A percentile compares a stretch with the other conserved stretches of the same genome.
phyloP scores from a whole-genome alignment of 2,888 invertebrate genomes.

The Dioctria linearis region DNA sequence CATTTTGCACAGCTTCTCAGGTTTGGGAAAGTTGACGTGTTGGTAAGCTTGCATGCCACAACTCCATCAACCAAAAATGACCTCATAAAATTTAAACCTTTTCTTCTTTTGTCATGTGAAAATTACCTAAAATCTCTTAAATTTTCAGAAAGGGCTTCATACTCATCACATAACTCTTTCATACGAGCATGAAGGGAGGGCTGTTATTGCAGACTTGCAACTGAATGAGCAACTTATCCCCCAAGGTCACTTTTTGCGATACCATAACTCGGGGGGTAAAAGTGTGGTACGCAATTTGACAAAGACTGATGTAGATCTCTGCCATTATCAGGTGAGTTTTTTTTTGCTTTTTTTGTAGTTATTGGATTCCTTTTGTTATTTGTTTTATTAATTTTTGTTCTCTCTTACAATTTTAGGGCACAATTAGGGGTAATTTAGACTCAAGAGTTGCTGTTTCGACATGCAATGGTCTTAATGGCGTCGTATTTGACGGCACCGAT shows the following conservation, averaged over 20 bases:
- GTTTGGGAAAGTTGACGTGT: background rate
- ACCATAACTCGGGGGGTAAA: slow-evolving; percentile 65
- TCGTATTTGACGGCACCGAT: slow-evolving; percentile 83
- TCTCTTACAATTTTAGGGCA: slow-evolving; percentile 72
- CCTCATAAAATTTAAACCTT: background rate
- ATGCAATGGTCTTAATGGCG: slow-evolving; percentile 82
- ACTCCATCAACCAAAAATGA: background rate
- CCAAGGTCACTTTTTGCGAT: slow-evolving; percentile 69
- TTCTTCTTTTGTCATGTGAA: background rate
- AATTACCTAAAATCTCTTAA: background rate
- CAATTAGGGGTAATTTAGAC: slow-evolving; percentile 77
- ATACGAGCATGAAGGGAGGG: slow-evolving; percentile 78
- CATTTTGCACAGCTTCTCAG: background rate
- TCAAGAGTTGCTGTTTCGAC: slow-evolving; percentile 91
- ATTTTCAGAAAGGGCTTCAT: slow-evolving; percentile 65
- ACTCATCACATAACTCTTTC: slow-evolving; percentile 73
- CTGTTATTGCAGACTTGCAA: slow-evolving; percentile 71
- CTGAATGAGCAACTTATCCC: slow-evolving; percentile 69
- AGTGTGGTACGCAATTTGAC: slow-evolving; percentile 69
- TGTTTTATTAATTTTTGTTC: slow-evolving; percentile 17
- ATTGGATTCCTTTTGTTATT: background rate
- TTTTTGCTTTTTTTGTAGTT: background rate
- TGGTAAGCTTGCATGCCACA: background rate
- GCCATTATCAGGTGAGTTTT: slow-evolving; percentile 70
- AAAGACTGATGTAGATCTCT: slow-evolving; percentile 71